These are phyloP conservation scores for Morbakka virulenta DNA, from an alignment of 30 jellyfish, hydroid and myxozoan species.

Conservation along the genomic window DNA sequence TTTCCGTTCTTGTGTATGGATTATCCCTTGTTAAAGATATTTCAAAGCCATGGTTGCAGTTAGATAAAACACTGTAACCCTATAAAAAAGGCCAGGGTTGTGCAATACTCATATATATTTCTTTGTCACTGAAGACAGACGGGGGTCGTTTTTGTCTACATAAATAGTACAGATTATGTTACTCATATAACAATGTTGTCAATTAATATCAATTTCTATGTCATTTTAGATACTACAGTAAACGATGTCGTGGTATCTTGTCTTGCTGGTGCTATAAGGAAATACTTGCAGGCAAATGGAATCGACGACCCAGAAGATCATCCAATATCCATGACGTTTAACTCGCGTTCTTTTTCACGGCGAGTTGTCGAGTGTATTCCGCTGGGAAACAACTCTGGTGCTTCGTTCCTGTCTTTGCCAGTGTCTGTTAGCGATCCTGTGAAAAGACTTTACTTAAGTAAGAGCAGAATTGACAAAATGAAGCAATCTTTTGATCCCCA, in stretches of 20 bases:
- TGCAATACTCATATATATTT: too few species aligned
- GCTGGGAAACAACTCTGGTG: conserved; percentile 95
- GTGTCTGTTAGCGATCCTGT: conserved; percentile 84
- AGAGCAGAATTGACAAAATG: conserved; percentile 55
- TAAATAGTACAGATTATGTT: too few species aligned
- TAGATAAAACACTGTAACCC: too few species aligned
- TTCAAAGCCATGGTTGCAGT: too few species aligned
- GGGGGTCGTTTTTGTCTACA: too few species aligned
- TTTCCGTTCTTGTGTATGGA: too few species aligned
- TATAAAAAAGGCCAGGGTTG: too few species aligned
- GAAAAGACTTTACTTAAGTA: conserved; percentile 65
- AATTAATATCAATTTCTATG: too few species aligned
- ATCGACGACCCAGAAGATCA: conserved; percentile 70
- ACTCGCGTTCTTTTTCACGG: conserved; percentile 72
- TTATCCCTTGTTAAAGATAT: too few species aligned
- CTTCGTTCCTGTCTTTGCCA: conserved; percentile 84
- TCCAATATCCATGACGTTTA: conserved; percentile 96
- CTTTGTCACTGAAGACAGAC: too few species aligned
- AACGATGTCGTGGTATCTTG: conserved; percentile 93
- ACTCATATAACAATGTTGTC: too few species aligned
- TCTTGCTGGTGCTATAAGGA: conserved; percentile 92
- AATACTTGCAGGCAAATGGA: conserved; percentile 56
- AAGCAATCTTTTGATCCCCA: conserved; percentile 89
- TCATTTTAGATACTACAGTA: conserved; percentile 76
- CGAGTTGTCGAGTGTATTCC: conserved; percentile 71